These are phyloP conservation scores for Autographa gamma DNA, from an alignment of 2,888 invertebrate genomes.

Conservation along the genomic window DNA sequence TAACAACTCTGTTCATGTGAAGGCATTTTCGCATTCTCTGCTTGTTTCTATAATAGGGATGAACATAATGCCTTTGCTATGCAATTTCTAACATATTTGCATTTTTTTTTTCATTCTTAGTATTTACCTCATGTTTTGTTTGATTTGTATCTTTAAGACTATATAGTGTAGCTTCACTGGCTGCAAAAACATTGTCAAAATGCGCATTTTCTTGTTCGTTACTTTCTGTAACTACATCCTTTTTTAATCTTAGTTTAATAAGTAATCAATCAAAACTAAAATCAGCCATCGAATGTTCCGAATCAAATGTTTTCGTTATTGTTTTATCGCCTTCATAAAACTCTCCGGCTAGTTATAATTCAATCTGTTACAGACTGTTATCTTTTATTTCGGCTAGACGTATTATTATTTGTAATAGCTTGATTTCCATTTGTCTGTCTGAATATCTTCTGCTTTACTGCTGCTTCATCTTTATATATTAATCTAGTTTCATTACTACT, in stretches of 20 bases:
- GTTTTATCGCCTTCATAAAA: slow-evolving; percentile 30
- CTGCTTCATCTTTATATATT: too few relatives aligned
- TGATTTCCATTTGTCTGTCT: slow-evolving; percentile 18
- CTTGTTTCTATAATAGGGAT: slow-evolving; percentile 12
- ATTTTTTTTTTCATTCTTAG: background rate
- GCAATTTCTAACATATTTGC: slow-evolving; percentile 20
- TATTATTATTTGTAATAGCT: slow-evolving; percentile 33
- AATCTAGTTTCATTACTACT: too few relatives aligned
- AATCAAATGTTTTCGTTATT: slow-evolving; percentile 20
- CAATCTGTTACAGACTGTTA: slow-evolving; percentile 25
- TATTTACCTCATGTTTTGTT: background rate
- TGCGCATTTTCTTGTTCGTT: background rate
- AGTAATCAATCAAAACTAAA: slow-evolving; percentile 9
- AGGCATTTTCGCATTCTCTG: slow-evolving; percentile 14
- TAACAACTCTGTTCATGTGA: slow-evolving; percentile 18
- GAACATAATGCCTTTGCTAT: slow-evolving; percentile 12
- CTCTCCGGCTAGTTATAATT: slow-evolving; percentile 25
- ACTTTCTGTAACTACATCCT: slow-evolving; percentile 6
- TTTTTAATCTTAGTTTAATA: background rate
- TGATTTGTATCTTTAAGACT: background rate
- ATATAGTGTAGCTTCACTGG: background rate
- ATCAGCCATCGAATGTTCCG: slow-evolving; percentile 19
- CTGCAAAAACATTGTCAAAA: background rate
- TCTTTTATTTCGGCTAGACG: slow-evolving; percentile 25
- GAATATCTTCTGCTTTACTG: too few relatives aligned